Conservation (phyloP, 2,888 invertebrate species). For the Clivina fossor region DNA sequence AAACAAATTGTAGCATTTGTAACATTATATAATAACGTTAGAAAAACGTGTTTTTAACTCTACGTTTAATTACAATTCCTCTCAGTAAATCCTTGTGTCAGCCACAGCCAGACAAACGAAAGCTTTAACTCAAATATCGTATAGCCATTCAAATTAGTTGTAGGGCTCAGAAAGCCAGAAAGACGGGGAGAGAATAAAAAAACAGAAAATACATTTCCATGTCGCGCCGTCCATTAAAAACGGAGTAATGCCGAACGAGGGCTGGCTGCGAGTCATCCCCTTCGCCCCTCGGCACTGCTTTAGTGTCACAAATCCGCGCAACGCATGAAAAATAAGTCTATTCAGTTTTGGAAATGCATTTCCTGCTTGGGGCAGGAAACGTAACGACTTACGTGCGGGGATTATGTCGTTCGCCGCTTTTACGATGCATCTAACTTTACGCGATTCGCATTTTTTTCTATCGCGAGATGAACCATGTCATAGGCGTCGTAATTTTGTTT, state of each 20-base stretch:
- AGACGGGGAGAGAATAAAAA: no score
- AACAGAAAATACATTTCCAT: constrained; percentile 21
- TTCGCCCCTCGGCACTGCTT: not conserved
- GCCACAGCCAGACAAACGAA: constrained; percentile 9
- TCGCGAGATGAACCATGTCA: no score
- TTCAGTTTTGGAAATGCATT: constrained; percentile 28
- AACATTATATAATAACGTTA: no score
- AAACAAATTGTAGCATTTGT: no score
- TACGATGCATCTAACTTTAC: no score
- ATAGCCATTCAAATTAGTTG: constrained; percentile 18
- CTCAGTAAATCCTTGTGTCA: constrained; percentile 19
- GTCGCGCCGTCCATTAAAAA: constrained; percentile 17
- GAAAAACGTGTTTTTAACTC: constrained; percentile 19
- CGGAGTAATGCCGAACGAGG: no score
- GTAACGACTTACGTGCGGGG: constrained; percentile 20
- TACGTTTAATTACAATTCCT: constrained; percentile 21
- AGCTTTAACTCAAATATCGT: constrained; percentile 19
- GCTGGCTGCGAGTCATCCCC: no score
- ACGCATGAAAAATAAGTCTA: constrained; percentile 24
- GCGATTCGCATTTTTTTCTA: no score
- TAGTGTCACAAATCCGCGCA: constrained; percentile 21
- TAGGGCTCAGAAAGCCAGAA: no score
- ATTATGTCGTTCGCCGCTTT: constrained; percentile 2
- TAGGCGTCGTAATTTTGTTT: not conserved
- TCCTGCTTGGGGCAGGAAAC: constrained; percentile 16